Evolutionary conservation across 2,797 vertebrate genomes (phyloP).

Genomic region (Syngnathus acus): DNA sequence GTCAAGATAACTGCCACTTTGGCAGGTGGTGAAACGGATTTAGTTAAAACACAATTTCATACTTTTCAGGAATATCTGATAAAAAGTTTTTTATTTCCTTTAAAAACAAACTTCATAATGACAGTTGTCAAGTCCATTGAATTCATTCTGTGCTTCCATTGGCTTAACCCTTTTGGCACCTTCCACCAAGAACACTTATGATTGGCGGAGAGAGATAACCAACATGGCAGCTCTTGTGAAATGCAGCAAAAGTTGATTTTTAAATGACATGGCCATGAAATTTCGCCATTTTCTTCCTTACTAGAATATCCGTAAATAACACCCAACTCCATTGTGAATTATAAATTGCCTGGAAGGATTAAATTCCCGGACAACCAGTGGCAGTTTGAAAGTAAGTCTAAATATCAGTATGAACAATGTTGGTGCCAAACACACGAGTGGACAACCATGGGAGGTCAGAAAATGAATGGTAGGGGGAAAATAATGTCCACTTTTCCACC

Average conservation of each 20-base stretch:
- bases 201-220: neutral
- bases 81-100: no score
- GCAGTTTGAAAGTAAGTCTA: neutral
- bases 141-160: neutral
- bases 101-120: no score
- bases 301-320: neutral
- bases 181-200: neutral
- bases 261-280: neutral
- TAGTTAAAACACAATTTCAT: no score
- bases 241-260: neutral
- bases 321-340: neutral
- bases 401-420: neutral
- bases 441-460: neutral
- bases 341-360: neutral
- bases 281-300: neutral
- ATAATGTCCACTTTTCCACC: neutral
- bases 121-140: no score
- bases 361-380: neutral
- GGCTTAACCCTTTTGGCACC: neutral
- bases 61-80: no score
- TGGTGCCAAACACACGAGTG: neutral
- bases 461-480: no score
- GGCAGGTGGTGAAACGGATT: no score
- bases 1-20: no score
- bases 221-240: neutral